Evolutionary conservation across 2,797 vertebrate genomes (phyloP).

Genomic region (Eospalax fontanierii): DNA sequence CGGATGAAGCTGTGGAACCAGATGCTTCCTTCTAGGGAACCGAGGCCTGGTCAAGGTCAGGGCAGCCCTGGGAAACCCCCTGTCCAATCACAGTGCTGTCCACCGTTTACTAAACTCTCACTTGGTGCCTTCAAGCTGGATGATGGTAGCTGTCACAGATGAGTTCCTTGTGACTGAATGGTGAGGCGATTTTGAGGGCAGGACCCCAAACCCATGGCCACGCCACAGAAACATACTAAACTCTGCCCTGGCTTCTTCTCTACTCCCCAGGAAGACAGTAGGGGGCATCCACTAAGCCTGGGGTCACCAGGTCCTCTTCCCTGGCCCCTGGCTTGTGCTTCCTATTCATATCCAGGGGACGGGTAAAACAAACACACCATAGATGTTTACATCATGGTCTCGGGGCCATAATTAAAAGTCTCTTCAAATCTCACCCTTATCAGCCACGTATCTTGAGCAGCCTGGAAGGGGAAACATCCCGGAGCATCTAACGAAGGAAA

Average conservation of each 20-base stretch:
- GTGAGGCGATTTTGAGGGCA: background rate
- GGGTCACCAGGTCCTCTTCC: slow-evolving; percentile 38
- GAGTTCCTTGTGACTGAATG: background rate
- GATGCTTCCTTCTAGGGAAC: background rate
- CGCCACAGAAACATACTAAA: fast-evolving
- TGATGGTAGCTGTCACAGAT: background rate
- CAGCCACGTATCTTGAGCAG: slow-evolving; percentile 88
- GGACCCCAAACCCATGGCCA: background rate
- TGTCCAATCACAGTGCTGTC: background rate
- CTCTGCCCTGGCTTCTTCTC: background rate
- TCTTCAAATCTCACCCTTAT: slow-evolving; percentile 88
- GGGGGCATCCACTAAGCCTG: background rate
- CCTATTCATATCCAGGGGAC: slow-evolving; percentile 82
- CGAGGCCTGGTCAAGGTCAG: background rate
- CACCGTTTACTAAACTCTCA: background rate
- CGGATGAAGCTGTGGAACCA: background rate
- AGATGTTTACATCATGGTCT: slow-evolving; percentile 87
- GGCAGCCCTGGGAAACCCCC: background rate
- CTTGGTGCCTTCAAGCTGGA: background rate
- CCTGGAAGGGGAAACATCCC: slow-evolving; percentile 89
- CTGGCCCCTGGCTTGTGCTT: slow-evolving; percentile 47
- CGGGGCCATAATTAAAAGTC: slow-evolving; percentile 87
- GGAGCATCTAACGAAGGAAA: slow-evolving; percentile 90
- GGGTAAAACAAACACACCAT: slow-evolving; percentile 82
- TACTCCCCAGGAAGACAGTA: background rate